phyloP scores from a whole-genome alignment of 2,888 invertebrate genomes.

The Euplexia lucipara region DNA sequence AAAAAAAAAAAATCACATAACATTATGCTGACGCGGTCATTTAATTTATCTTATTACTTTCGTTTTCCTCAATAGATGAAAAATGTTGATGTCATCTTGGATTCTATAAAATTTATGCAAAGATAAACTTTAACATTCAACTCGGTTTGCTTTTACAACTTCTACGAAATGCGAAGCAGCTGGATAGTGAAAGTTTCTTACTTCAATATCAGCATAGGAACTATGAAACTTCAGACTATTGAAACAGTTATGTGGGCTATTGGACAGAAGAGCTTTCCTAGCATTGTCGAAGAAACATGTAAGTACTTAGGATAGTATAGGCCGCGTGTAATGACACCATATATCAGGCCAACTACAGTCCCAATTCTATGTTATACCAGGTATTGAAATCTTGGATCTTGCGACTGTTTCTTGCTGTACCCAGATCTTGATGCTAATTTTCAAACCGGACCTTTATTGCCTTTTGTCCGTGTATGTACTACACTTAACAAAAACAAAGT shows the following conservation, averaged over 20 bases:
- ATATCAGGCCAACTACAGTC: no score
- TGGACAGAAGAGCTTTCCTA: background rate
- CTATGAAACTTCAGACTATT: constrained; percentile 20
- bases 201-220: constrained; percentile 20
- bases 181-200: constrained; percentile 28
- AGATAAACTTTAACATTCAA: constrained; percentile 2
- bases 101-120: constrained; percentile 9
- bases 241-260: background rate
- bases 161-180: constrained; percentile 11
- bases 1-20: no score
- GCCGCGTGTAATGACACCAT: no score
- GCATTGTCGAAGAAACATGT: background rate
- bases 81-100: background rate
- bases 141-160: constrained; percentile 5
- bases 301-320: background rate
- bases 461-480: constrained; percentile 5
- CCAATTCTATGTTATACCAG: background rate
- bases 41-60: background rate
- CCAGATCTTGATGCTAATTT: constrained; percentile 1
- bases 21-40: constrained; percentile 1
- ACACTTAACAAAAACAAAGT: constrained; percentile 9
- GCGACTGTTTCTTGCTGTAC: background rate
- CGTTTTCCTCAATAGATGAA: constrained; percentile 19
- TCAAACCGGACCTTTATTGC: constrained; percentile 14
- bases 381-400: background rate